Evolutionary conservation across 2,797 vertebrate species (phyloP).

Genomic region (Tiaroga cobitis): DNA sequence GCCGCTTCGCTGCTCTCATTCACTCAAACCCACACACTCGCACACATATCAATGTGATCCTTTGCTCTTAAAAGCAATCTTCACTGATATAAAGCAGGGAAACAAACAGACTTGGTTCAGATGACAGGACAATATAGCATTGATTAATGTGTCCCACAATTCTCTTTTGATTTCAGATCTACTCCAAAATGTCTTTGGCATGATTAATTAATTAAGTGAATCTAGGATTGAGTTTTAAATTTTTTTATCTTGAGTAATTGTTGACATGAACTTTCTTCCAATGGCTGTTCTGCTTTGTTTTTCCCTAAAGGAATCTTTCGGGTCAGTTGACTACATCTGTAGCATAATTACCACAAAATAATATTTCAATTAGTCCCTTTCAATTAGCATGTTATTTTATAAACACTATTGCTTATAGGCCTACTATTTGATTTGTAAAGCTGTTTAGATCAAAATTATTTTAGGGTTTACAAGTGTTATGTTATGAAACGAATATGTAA

Average conservation of each 20-base stretch:
- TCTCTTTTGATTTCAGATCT: slow-evolving; percentile 1
- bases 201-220: not conserved
- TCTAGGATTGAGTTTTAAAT: not conserved
- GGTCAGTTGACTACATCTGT: not conserved
- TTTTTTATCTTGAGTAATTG: not conserved
- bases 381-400: not conserved
- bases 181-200: not conserved
- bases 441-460: not conserved
- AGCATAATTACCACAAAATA: not conserved
- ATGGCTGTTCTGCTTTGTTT: not conserved
- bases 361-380: too few relatives aligned
- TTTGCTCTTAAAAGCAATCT: not conserved
- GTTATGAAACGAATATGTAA: not conserved
- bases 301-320: not conserved
- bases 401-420: too few relatives aligned
- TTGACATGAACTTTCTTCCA: not conserved
- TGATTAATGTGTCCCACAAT: not conserved
- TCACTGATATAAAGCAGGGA: slow-evolving; percentile 7
- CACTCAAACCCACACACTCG: slow-evolving; percentile 18
- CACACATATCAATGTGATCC: slow-evolving; percentile 2
- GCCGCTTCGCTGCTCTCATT: not conserved
- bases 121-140: not conserved
- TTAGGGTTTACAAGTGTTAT: not conserved
- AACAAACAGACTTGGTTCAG: not conserved
- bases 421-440: not conserved